Conservation (phyloP, 2,888 invertebrate genomes). For the Melitaea athalia region DNA sequence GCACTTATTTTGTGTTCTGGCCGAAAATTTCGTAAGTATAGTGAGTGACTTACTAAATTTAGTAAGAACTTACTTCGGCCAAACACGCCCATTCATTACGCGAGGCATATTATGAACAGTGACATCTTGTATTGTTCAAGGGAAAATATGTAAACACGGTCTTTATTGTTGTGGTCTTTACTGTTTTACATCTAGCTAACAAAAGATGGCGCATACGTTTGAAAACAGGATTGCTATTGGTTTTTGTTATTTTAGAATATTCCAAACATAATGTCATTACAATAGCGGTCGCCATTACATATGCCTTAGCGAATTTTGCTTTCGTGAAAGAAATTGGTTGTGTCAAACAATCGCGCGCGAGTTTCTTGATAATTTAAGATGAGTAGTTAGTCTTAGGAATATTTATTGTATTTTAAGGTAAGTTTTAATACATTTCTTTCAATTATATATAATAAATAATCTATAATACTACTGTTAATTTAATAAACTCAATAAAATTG, state of each 20-base stretch:
- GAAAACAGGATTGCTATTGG: constrained; percentile 30
- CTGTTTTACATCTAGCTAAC: neutral
- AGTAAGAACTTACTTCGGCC: too few relatives aligned
- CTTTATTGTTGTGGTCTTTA: too few relatives aligned
- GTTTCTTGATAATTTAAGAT: constrained; percentile 45
- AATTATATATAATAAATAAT: neutral
- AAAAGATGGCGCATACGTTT: constrained; percentile 25
- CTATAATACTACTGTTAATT: neutral
- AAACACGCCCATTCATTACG: too few relatives aligned
- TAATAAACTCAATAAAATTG: neutral
- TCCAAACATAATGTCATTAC: constrained; percentile 27
- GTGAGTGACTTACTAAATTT: too few relatives aligned
- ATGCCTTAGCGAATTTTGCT: constrained; percentile 48
- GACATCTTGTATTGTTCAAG: constrained; percentile 9
- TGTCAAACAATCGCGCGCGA: constrained; percentile 65
- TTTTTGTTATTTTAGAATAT: too few relatives aligned
- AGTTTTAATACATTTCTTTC: constrained; percentile 10
- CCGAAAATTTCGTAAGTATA: too few relatives aligned
- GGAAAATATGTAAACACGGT: too few relatives aligned
- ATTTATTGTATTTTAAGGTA: constrained; percentile 19
- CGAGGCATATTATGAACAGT: neutral
- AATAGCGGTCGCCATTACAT: constrained; percentile 62
- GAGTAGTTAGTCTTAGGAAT: neutral
- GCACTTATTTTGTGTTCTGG: too few relatives aligned
- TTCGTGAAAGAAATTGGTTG: constrained; percentile 61